A percentile compares a stretch with the other conserved stretches of the same genome.
These are phyloP conservation scores for Aphodius sticticus DNA, from an alignment of 2,888 invertebrate species.

Conservation along the genomic window DNA sequence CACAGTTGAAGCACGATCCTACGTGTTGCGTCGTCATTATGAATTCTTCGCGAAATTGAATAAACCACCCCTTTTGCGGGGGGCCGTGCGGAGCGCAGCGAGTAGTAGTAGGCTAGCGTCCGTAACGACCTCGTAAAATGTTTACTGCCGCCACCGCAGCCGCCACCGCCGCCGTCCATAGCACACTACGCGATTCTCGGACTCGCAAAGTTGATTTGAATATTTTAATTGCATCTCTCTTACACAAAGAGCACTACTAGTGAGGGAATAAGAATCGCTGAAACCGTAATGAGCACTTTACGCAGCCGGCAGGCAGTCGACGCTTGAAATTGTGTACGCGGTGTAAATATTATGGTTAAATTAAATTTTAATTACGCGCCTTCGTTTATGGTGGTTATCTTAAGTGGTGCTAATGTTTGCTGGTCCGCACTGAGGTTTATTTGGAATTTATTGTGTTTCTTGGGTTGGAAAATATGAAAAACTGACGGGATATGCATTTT, in stretches of 20 bases:
- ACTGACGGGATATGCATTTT: too few relatives aligned
- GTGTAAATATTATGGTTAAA: slow-evolving; percentile 26
- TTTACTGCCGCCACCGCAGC: slow-evolving; percentile 11
- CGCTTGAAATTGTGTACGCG: background rate
- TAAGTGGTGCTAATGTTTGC: background rate
- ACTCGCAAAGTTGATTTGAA: slow-evolving; percentile 49
- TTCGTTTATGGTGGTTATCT: background rate
- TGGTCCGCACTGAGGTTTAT: background rate
- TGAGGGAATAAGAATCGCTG: slow-evolving; percentile 11
- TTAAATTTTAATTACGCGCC: slow-evolving; percentile 17
- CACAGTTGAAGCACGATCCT: slow-evolving; percentile 14
- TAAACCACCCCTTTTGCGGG: slow-evolving; percentile 40
- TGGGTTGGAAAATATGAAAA: background rate
- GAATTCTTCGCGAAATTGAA: slow-evolving; percentile 43
- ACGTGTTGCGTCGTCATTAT: slow-evolving; percentile 39
- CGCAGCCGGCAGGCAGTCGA: background rate
- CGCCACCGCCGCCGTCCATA: slow-evolving; percentile 6
- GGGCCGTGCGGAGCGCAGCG: slow-evolving; percentile 22
- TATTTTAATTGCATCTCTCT: slow-evolving; percentile 50
- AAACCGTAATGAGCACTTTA: slow-evolving; percentile 6
- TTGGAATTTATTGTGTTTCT: background rate
- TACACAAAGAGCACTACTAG: slow-evolving; percentile 17
- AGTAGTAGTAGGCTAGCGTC: slow-evolving; percentile 41
- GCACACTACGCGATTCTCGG: slow-evolving; percentile 15
- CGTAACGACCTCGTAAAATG: slow-evolving; percentile 26